Percentiles rank a stretch among this genome's conserved stretches.
These are phyloP conservation scores for Piaya cayana DNA, from an alignment of 2,113 vertebrate genomes.

Conservation along the genomic window DNA sequence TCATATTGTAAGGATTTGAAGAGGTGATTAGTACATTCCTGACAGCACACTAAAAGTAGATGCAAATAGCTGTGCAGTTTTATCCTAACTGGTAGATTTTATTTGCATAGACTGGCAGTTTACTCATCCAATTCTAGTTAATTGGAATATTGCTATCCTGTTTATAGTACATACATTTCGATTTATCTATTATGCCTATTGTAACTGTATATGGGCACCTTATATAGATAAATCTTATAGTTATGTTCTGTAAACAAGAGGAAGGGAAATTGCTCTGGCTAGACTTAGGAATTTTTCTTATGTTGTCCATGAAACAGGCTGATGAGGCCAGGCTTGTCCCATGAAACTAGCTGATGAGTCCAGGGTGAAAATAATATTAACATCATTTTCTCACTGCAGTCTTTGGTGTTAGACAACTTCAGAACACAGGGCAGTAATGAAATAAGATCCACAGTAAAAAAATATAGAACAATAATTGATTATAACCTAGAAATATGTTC, in stretches of 20 bases:
- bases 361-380: slow-evolving; percentile 4
- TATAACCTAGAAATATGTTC: neutral
- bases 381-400: neutral
- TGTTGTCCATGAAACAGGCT: neutral
- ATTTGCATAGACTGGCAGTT: neutral
- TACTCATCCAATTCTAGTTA: slow-evolving; percentile 21
- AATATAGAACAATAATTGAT: neutral
- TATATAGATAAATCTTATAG: neutral
- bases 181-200: neutral
- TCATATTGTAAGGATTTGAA: neutral
- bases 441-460: neutral
- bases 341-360: neutral
- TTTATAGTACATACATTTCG: neutral
- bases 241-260: neutral
- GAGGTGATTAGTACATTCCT: neutral
- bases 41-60: neutral
- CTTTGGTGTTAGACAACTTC: neutral
- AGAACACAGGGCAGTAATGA: neutral
- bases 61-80: neutral
- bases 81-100: neutral
- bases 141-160: slow-evolving; percentile 5
- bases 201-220: neutral
- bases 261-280: neutral
- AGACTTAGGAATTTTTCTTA: neutral
- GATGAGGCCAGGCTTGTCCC: neutral